These are phyloP conservation scores for Cyanistes caeruleus DNA, from an alignment of 2,113 vertebrate species.

Conservation along the genomic window DNA sequence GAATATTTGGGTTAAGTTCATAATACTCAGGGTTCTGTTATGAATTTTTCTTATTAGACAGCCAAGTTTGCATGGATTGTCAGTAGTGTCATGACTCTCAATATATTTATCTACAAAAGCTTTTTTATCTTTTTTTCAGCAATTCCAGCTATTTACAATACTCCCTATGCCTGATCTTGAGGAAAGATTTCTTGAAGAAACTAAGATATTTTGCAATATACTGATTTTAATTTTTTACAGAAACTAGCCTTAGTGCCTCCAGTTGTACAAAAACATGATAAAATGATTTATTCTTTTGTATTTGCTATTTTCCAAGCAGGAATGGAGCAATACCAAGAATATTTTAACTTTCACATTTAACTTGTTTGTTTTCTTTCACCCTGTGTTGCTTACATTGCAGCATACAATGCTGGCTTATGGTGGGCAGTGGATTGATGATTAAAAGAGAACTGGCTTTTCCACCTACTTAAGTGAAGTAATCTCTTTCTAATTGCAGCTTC, in stretches of 20 bases:
- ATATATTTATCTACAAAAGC: neutral
- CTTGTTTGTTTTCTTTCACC: neutral
- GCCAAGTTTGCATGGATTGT: neutral
- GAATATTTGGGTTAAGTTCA: neutral
- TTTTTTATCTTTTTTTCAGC: neutral
- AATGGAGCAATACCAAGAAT: neutral
- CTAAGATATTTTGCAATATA: neutral
- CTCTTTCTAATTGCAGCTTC: neutral
- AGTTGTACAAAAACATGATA: neutral
- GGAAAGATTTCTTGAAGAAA: neutral
- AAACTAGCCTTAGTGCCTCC: neutral
- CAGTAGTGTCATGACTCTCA: neutral
- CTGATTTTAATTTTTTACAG: neutral
- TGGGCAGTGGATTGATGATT: neutral
- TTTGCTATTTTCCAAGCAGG: neutral
- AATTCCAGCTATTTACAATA: neutral
- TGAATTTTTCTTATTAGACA: neutral
- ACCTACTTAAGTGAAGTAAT: neutral
- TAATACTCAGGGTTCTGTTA: neutral
- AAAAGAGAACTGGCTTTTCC: slow-evolving; percentile 21
- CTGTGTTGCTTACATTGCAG: neutral
- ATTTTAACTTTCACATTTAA: neutral
- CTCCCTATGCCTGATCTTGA: neutral
- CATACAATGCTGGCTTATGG: neutral
- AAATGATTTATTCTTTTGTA: neutral